Base-by-base conservation (phyloP, 2,113 vertebrate genomes). In the Leucopsar rothschildi region DNA sequence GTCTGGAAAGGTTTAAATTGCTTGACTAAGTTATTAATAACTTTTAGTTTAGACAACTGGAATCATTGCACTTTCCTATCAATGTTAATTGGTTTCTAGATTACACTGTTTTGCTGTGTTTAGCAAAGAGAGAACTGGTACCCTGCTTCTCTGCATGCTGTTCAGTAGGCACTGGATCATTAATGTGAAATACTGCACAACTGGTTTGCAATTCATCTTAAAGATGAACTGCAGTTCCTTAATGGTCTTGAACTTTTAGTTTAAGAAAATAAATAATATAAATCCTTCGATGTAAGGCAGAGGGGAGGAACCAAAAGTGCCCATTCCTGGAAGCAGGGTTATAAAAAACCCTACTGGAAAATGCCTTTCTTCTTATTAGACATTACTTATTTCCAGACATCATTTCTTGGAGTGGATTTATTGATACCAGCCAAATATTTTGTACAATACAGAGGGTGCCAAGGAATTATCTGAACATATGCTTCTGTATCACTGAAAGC, bases 181-280 rank as follows among this genome's bases (percentile, higher is more conserved):
- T 92, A 92, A 86, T 69, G 90, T 94, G 94, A 96, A 95, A 93
- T 95, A 92, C 88, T 92, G 90, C 82, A 68, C 88, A 50, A 82
- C 29, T 84, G 80, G 82, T 81, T 94, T 88, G 80, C 80, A 88
- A 96, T 97, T 92, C 77, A 79, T 97, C 94, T 97, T 84, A 60
- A 88, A 96, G 93, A 97, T 96, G 92, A 96, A 94, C 93, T 96
- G 76, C 65, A 92, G 76, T 69, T 90, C 76, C 82, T 95, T 96
- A 97, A 96, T 93, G 88, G 95, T 95, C 92, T 81, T 96, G 93
- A 96, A 97, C 94, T 95, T 96, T 94, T 90, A 84, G 72, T 93
- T 96, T 94, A 88, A 88, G 82, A 96, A 95, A 96, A 96, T 97
- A 97, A 95, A 96, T 95, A 93, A 84, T 86, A 94, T 82, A 95